These are phyloP conservation scores for Papilio aristodemus DNA, from an alignment of 1,140 invertebrate species.

Conservation along the genomic window DNA sequence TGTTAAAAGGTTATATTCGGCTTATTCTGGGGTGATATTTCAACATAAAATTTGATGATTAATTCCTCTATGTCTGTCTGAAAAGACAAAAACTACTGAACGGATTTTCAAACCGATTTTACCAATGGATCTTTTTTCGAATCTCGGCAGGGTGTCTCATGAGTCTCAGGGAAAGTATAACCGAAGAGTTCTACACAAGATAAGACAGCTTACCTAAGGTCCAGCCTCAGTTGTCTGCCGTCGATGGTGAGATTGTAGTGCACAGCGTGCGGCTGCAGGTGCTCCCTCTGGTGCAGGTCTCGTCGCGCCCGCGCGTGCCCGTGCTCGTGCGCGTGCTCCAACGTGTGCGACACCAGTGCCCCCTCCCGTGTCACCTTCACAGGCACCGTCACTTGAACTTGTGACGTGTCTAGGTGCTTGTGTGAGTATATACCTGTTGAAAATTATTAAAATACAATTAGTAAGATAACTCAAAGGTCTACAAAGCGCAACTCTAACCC, in stretches of 20 bases:
- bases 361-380: constrained; percentile 66
- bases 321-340: constrained; percentile 65
- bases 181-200: too few species aligned
- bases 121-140: too few species aligned
- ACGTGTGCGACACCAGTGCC: constrained; percentile 55
- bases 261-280: constrained; percentile 54
- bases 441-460: constrained; percentile 13
- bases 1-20: too few species aligned
- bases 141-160: too few species aligned
- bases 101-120: too few species aligned
- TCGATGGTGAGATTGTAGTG: constrained; percentile 72
- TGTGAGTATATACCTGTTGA: constrained; percentile 73
- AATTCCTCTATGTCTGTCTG: too few species aligned
- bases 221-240: constrained; percentile 64
- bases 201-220: constrained; percentile 65
- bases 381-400: constrained; percentile 65
- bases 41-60: too few species aligned
- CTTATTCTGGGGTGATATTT: too few species aligned
- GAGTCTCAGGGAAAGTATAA: too few species aligned
- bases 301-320: constrained; percentile 67
- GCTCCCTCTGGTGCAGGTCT: constrained; percentile 57
- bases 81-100: too few species aligned
- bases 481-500: too few species aligned
- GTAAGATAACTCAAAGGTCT: too few species aligned
- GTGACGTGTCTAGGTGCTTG: constrained; percentile 63